Evolutionary conservation across 2,113 vertebrate species (phyloP), one percentile per base, ranked within the genome.

Genomic region (Catharus minimus): DNA sequence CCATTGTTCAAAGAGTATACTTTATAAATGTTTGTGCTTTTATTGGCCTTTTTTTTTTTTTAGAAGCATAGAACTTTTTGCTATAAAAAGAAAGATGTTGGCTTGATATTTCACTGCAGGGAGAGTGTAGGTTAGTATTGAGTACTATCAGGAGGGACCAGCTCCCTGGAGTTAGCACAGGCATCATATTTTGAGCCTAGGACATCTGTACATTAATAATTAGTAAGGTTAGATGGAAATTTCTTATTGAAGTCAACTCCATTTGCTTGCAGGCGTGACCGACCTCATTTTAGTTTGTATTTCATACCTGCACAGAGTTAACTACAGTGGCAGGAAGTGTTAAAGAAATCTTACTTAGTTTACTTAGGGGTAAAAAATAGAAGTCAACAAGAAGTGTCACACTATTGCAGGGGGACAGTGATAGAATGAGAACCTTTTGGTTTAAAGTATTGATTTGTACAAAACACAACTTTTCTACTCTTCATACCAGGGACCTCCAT

Each of bases 201-300:
- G 92, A 95, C 78, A 91, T 95, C 86, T 95, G 67, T 82, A 75
- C 71, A 77, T 93, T 87, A 90, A 94, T 94, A 95, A 96, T 94
- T 91, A 93, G 65, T 69, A 58, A 87, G 66, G 77, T 88, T 82
- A 90, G 69, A 76, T 96, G 85, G 81, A 94, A 77, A 55, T 77
- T 83, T 90, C 85, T 77, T 88, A 49, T 49, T 74, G 39, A 85
- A 94, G 80, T 82, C 66, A 82, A 65, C 36, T 90, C 28, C 44
- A 36, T 33, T 85, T 77, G 57, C 90, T 94, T 86, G 86, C 78
- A 89, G 81, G 72, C 30, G 13, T 8, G 24, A 86, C 56, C 10
- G 8, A 91, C 65, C 77, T 91, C 79, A 36, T 96, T 97, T 96
- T 90, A 82, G 36, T 24, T 92, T 84, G 44, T 53, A 60, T 95